These are phyloP conservation scores for Napeogenes sylphis DNA, from an alignment of 2,888 invertebrate species.

Conservation along the genomic window DNA sequence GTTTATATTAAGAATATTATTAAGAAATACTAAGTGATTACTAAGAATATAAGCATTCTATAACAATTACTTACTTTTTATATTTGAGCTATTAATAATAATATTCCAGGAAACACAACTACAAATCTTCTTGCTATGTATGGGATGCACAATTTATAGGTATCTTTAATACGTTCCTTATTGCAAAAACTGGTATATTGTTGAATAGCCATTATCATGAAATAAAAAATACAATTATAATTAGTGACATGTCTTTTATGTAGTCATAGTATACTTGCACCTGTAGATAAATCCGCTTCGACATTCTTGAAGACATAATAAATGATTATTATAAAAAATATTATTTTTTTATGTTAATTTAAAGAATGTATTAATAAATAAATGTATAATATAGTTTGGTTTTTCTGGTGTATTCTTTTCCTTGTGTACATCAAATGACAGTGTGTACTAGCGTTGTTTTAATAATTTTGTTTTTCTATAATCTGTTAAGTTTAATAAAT, in stretches of 20 bases:
- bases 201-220: background rate
- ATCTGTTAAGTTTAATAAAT: no score
- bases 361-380: background rate
- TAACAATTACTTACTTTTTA: no score
- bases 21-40: no score
- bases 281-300: slow-evolving; percentile 5
- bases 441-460: no score
- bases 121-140: background rate
- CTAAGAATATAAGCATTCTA: no score
- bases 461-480: no score
- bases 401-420: background rate
- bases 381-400: background rate
- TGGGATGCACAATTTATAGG: background rate
- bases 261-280: background rate
- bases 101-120: background rate
- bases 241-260: background rate
- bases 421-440: no score
- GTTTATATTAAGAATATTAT: no score
- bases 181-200: slow-evolving; percentile 1
- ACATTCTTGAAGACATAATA: slow-evolving; percentile 1
- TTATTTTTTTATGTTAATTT: background rate
- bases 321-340: background rate
- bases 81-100: background rate
- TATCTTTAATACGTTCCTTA: background rate
- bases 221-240: slow-evolving; percentile 5